Evolutionary conservation across 2,888 invertebrate species (phyloP).

Genomic region (Caenorhabditis sulstoni): DNA sequence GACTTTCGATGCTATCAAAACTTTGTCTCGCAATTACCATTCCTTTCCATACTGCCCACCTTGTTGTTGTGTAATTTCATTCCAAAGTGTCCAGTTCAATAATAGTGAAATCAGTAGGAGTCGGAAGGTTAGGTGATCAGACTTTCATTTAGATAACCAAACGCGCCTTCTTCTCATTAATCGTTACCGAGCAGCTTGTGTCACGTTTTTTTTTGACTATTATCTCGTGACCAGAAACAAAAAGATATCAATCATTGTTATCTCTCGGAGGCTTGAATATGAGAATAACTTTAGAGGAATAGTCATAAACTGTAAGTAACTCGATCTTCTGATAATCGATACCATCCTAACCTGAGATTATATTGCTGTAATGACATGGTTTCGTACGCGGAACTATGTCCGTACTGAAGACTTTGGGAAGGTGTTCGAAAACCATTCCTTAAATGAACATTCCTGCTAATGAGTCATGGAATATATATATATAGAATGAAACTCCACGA

Average conservation of each 20-base stretch:
- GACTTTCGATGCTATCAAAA: slow-evolving; percentile 51
- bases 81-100: slow-evolving; percentile 1
- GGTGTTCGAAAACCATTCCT: not conserved
- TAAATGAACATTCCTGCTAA: slow-evolving; percentile 23
- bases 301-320: not conserved
- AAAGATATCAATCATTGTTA: not conserved
- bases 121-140: slow-evolving; percentile 9
- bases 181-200: not conserved
- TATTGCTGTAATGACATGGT: not conserved
- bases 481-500: slow-evolving; percentile 20
- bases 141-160: not conserved
- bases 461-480: slow-evolving; percentile 35
- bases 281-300: not conserved
- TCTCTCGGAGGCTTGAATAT: too few species aligned
- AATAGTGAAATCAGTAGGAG: slow-evolving; percentile 21
- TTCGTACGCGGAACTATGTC: not conserved
- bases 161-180: not conserved
- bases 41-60: slow-evolving; percentile 7
- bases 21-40: slow-evolving; percentile 45
- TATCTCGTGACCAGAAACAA: not conserved
- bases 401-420: not conserved
- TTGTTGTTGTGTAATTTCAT: slow-evolving; percentile 41
- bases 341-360: not conserved
- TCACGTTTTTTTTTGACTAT: not conserved
- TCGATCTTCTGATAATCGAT: not conserved